Conservation (phyloP, 2,888 invertebrate species). For the Arge pagana region DNA sequence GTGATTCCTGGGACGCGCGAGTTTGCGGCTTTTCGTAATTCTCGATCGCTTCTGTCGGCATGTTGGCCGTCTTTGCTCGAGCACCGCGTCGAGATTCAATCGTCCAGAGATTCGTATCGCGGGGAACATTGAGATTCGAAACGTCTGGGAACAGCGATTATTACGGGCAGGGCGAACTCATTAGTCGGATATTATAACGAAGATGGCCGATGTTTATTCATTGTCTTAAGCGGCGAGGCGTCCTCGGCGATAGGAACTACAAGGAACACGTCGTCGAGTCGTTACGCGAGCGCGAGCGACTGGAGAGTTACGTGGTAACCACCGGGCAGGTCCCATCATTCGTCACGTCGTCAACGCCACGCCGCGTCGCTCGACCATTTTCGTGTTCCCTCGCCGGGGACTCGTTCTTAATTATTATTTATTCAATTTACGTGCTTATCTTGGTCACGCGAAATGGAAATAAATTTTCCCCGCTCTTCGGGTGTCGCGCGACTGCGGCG, state of each 20-base stretch:
- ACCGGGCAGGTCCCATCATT: no score
- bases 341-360: slow-evolving; percentile 1
- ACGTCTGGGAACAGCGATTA: slow-evolving; percentile 7
- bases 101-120: no score
- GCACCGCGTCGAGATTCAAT: no score
- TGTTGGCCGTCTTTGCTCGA: no score
- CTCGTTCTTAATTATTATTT: slow-evolving; percentile 10
- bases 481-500: not conserved
- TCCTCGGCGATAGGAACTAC: not conserved
- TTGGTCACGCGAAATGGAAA: slow-evolving; percentile 7
- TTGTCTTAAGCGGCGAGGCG: slow-evolving; percentile 5
- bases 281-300: not conserved
- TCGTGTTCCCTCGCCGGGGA: not conserved
- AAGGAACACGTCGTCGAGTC: slow-evolving; percentile 15
- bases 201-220: slow-evolving; percentile 4
- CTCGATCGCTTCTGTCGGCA: no score
- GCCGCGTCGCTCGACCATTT: not conserved
- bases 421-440: not conserved
- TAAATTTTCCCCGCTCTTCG: slow-evolving; percentile 1
- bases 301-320: not conserved
- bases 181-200: slow-evolving; percentile 11
- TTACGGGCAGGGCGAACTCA: slow-evolving; percentile 7
- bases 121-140: no score
- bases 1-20: no score
- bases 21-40: no score